Evolutionary conservation across 2,888 invertebrate genomes (phyloP).

Genomic region (Meteorus colon): DNA sequence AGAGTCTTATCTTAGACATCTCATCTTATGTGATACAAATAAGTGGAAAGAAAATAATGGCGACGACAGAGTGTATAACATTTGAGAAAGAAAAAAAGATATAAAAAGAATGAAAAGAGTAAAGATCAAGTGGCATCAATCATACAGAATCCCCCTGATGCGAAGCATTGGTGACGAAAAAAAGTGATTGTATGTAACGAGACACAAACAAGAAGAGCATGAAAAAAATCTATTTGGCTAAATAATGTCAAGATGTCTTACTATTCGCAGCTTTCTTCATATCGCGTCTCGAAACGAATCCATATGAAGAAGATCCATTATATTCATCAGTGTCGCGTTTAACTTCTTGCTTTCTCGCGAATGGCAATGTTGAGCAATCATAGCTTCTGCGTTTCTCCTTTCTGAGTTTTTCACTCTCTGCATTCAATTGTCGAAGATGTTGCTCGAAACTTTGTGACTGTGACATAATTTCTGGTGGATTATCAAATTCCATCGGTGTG

Average conservation of each 20-base stretch:
- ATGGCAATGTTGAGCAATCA: constrained; percentile 28
- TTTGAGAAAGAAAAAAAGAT: constrained; percentile 10
- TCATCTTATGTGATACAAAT: constrained; percentile 13
- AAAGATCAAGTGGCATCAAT: constrained; percentile 19
- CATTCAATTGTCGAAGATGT: constrained; percentile 54
- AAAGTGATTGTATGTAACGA: constrained; percentile 38
- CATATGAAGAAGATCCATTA: constrained; percentile 73
- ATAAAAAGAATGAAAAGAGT: constrained; percentile 37
- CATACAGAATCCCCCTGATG: constrained; percentile 24
- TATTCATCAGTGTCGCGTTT: background rate
- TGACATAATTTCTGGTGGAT: constrained; percentile 74
- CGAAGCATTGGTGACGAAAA: constrained; percentile 32
- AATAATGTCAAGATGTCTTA: constrained; percentile 61
- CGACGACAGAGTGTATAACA: constrained; percentile 19
- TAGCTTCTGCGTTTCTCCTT: constrained; percentile 52
- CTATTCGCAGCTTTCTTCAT: constrained; percentile 68
- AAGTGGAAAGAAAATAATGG: constrained; percentile 21
- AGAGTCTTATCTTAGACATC: constrained; percentile 38
- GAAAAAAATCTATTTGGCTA: constrained; percentile 38
- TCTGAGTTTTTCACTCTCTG: constrained; percentile 66
- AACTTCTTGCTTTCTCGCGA: constrained; percentile 13
- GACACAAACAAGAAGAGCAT: constrained; percentile 24
- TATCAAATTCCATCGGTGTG: constrained; percentile 80
- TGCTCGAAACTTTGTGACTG: constrained; percentile 56
- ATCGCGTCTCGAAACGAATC: constrained; percentile 73